These are phyloP conservation scores for Argynnis bischoffii DNA, from an alignment of 2,888 invertebrate species.

Conservation along the genomic window DNA sequence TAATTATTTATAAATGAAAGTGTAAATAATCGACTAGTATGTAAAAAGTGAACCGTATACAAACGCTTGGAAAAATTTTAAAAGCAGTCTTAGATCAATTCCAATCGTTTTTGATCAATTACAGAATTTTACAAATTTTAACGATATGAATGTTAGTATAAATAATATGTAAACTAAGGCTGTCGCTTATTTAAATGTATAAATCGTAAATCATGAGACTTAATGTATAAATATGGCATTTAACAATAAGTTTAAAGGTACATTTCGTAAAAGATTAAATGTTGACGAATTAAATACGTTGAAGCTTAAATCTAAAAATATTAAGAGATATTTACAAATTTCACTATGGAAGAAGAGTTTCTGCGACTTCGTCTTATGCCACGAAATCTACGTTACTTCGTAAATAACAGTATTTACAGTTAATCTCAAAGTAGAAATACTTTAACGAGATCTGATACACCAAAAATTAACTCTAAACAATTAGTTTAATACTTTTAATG, in stretches of 20 bases:
- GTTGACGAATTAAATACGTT: constrained; percentile 76
- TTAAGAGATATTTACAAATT: constrained; percentile 81
- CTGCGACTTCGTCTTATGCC: constrained; percentile 60
- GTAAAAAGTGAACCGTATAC: constrained; percentile 49
- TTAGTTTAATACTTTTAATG: constrained; percentile 52
- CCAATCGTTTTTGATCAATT: constrained; percentile 58
- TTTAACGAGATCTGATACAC: constrained; percentile 62
- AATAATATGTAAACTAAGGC: constrained; percentile 49
- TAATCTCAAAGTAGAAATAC: constrained; percentile 66
- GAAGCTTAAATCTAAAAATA: constrained; percentile 63
- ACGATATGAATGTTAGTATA: constrained; percentile 68
- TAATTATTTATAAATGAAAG: constrained; percentile 10
- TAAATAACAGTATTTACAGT: constrained; percentile 78
- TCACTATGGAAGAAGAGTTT: constrained; percentile 80
- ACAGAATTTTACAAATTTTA: constrained; percentile 36
- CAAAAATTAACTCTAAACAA: constrained; percentile 60
- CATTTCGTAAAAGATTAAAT: constrained; percentile 75
- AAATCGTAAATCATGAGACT: constrained; percentile 68
- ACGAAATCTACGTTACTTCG: constrained; percentile 66
- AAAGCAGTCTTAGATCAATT: constrained; percentile 81
- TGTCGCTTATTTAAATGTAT: constrained; percentile 45
- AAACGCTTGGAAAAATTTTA: constrained; percentile 57
- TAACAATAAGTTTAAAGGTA: constrained; percentile 78
- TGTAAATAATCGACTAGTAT: constrained; percentile 47
- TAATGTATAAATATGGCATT: constrained; percentile 81